These are phyloP conservation scores for Athene noctua DNA, from an alignment of 2,113 vertebrate species.

Conservation along the genomic window DNA sequence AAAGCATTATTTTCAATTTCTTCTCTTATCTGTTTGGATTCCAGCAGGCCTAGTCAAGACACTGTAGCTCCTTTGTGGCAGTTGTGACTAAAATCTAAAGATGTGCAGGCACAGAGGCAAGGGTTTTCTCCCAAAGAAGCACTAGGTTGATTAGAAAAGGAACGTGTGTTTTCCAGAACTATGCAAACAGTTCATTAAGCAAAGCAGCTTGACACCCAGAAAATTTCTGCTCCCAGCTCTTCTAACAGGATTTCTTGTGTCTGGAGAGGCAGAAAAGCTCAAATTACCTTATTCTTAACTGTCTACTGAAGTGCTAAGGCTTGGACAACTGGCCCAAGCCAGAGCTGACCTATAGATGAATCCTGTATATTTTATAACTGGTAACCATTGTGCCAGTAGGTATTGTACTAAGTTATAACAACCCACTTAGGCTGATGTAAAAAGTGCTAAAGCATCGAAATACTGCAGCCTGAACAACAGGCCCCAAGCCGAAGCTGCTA, in stretches of 20 bases:
- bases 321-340: too few species aligned
- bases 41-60: neutral
- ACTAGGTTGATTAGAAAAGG: neutral
- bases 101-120: accelerated
- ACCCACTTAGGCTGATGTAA: too few species aligned
- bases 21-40: neutral
- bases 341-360: too few species aligned
- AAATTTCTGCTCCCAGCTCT: neutral
- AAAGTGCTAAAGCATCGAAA: too few species aligned
- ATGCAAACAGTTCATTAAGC: neutral
- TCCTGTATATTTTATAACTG: too few species aligned
- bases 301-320: too few species aligned
- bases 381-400: too few species aligned
- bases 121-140: neutral
- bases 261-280: neutral
- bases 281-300: neutral
- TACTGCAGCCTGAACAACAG: too few species aligned
- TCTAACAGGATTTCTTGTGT: neutral
- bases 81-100: neutral
- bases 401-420: too few species aligned
- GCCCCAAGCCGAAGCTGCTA: too few species aligned
- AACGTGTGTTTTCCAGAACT: neutral
- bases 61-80: neutral
- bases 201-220: neutral
- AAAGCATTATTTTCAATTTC: neutral